phyloP scores from a whole-genome alignment of 2,797 vertebrate genomes.

The Ptychadena robeensis region DNA sequence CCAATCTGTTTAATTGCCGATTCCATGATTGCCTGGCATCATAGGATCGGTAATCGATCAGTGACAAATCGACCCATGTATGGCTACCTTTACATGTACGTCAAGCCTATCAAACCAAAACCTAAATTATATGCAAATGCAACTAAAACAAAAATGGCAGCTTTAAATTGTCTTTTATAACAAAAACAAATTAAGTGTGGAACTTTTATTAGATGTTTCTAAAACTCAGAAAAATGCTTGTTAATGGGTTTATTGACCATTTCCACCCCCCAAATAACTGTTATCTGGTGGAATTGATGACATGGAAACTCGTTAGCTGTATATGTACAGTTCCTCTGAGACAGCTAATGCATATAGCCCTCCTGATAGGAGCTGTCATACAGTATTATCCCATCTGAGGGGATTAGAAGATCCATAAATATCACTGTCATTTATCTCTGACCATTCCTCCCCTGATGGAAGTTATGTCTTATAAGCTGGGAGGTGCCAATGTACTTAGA shows the following conservation, averaged over 20 bases:
- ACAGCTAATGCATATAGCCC: constrained; percentile 13
- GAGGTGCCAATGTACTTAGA: neutral
- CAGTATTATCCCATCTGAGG: constrained; percentile 45
- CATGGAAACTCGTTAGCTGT: neutral
- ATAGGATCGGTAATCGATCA: too few relatives aligned
- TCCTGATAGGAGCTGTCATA: constrained; percentile 26
- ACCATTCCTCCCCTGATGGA: neutral
- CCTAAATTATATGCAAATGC: too few relatives aligned
- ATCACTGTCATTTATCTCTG: constrained; percentile 34
- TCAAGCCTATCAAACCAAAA: too few relatives aligned
- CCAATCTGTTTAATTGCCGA: too few relatives aligned
- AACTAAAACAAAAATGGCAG: too few relatives aligned
- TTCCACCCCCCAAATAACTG: neutral
- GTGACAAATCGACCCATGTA: too few relatives aligned
- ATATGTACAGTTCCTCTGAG: neutral
- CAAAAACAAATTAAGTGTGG: too few relatives aligned
- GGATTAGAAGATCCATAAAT: constrained; percentile 50
- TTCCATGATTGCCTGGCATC: too few relatives aligned
- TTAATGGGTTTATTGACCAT: constrained; percentile 3
- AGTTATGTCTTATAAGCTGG: neutral
- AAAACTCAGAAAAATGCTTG: neutral
- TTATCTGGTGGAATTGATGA: neutral
- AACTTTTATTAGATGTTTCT: neutral
- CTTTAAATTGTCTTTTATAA: too few relatives aligned
- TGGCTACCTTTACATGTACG: too few relatives aligned